Evolutionary conservation across 2,888 invertebrate genomes (phyloP), one percentile per base, ranked within the genome.

Genomic region (Heliconius ethilla): DNA sequence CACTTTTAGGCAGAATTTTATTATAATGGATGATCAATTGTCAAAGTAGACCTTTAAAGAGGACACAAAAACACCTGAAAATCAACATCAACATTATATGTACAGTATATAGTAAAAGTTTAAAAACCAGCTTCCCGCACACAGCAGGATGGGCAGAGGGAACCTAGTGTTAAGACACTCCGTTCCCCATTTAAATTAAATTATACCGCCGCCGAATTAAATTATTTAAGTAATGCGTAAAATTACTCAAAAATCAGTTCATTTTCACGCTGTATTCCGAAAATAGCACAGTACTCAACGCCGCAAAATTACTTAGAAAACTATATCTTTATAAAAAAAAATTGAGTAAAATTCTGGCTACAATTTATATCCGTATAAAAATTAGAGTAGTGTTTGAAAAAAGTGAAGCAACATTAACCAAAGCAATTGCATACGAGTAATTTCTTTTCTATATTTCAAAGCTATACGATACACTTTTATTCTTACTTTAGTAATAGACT

Each of bases 11-110:
- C 40, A 67, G 13, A 10, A 33, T 37, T 37, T 67, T 37, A 37
- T 67, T 37, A 11, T 37, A 9, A 40, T 7, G 25, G 40, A 40
- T 40, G 9, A 25, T 37, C 6, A 62, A 27, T 63, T 63, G 13
- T 63, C 25, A 63, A 63, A 13, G 0, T 55, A 55, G 55, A 62
- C 3, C 3, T n/a, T 55, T 18, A 18, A 51, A 18, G 22, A 55
- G 22, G n/a, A 22, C 9, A 55, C 13, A 55, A n/a, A 67, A 67
- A 67, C n/a, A 40, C 1, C 40, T 69, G 40, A 69, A 69, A 40
- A 40, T 40, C 67, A 69, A 69, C n/a, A 69, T 11, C n/a, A 69
- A 40, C n/a, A 25, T 67, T 11, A n/a, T n/a, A 67, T n/a, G n/a
- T n/a, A n/a, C 2, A 69, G 22, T 15, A 15, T 55, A 22, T 22